Evolutionary conservation across 2,888 invertebrate species (phyloP).

Genomic region (Sycophila texana): DNA sequence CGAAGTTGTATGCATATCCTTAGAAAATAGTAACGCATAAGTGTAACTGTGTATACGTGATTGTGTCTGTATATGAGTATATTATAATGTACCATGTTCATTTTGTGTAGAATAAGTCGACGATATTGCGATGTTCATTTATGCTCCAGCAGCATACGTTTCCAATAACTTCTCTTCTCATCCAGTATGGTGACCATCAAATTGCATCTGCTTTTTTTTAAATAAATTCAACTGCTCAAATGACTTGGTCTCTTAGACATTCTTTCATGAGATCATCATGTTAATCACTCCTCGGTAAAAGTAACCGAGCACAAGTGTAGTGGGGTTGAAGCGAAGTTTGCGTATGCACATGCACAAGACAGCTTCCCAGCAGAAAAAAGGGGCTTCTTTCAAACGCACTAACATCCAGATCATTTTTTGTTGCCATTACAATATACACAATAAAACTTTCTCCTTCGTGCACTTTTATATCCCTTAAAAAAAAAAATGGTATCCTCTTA

Average conservation of each 20-base stretch:
- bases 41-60: slow-evolving; percentile 11
- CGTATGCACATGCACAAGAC: slow-evolving; percentile 28
- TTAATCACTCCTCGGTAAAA: slow-evolving; percentile 50
- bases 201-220: slow-evolving; percentile 4
- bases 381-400: slow-evolving; percentile 25
- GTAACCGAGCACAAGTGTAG: slow-evolving; percentile 46
- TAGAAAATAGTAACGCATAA: not conserved
- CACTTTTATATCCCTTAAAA: slow-evolving; percentile 31
- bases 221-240: slow-evolving; percentile 33
- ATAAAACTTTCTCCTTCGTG: slow-evolving; percentile 43
- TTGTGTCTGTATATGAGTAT: slow-evolving; percentile 36
- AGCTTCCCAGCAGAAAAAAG: slow-evolving; percentile 45
- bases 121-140: slow-evolving; percentile 18
- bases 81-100: slow-evolving; percentile 14
- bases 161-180: slow-evolving; percentile 8
- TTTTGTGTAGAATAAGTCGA: slow-evolving; percentile 18
- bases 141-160: slow-evolving; percentile 45
- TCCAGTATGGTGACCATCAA: not conserved
- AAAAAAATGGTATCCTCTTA: slow-evolving; percentile 34
- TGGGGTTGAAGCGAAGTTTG: slow-evolving; percentile 46
- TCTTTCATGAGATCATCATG: slow-evolving; percentile 53
- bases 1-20: too few relatives aligned
- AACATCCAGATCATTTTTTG: slow-evolving; percentile 23
- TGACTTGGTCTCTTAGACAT: slow-evolving; percentile 38
- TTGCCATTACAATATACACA: slow-evolving; percentile 55